Evolutionary conservation across 2,113 vertebrate species (phyloP).

Genomic region (Cromileptes altivelis): DNA sequence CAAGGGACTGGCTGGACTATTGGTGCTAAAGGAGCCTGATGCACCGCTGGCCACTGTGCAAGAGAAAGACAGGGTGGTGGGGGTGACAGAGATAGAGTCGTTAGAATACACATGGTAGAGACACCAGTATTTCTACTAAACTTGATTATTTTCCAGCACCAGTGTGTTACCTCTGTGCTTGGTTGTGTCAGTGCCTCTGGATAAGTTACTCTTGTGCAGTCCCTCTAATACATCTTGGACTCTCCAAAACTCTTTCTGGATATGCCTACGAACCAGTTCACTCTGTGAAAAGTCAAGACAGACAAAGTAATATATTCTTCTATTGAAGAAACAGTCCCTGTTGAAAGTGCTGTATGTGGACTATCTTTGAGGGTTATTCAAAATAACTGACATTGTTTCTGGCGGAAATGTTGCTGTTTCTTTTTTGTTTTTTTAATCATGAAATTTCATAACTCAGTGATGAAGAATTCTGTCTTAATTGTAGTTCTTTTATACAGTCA

Average conservation of each 20-base stretch:
- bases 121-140: not conserved
- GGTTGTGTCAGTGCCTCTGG: constrained; percentile 93
- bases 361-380: not conserved
- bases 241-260: constrained; percentile 98
- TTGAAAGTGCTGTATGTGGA: not conserved
- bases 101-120: not conserved
- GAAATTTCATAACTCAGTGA: not conserved
- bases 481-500: not conserved
- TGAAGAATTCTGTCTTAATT: not conserved
- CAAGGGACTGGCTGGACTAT: constrained; percentile 96
- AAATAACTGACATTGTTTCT: not conserved
- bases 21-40: constrained; percentile 93
- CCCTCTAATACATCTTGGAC: constrained; percentile 97
- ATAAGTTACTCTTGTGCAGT: constrained; percentile 93
- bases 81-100: not conserved
- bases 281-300: constrained; percentile 82
- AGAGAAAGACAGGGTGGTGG: constrained; percentile 24
- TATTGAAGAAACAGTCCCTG: not conserved
- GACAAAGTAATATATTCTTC: not conserved
- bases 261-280: constrained; percentile 91
- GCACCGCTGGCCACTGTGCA: constrained; percentile 86
- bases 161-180: constrained; percentile 90
- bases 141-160: not conserved
- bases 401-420: not conserved
- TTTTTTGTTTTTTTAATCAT: not conserved